phyloP scores from a whole-genome alignment of 2,888 invertebrate genomes.

The Adela reaumurella region DNA sequence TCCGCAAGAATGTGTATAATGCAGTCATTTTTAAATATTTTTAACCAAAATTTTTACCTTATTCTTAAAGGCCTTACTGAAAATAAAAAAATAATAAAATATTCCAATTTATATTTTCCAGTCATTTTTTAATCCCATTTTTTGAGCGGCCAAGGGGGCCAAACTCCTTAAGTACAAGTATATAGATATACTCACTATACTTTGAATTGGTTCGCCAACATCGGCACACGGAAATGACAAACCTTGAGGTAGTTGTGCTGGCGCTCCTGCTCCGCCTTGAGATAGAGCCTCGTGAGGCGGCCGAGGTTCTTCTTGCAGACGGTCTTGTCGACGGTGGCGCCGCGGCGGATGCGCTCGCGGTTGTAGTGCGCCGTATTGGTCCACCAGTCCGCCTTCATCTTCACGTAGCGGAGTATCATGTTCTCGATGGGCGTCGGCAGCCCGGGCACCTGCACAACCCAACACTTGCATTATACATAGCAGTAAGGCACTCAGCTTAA shows the following conservation, averaged over 20 bases:
- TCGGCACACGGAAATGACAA: no score
- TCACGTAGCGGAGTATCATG: conserved; percentile 99
- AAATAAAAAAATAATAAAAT: no score
- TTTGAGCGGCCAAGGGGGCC: no score
- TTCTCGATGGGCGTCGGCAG: conserved; percentile 99
- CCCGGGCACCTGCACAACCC: conserved; percentile 74
- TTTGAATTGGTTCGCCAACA: no score
- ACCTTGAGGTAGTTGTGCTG: conserved; percentile 98
- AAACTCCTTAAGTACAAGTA: no score
- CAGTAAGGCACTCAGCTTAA: not conserved
- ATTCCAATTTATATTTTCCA: no score
- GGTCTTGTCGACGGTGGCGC: conserved; percentile 99
- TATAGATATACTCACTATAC: no score
- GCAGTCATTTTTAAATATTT: no score
- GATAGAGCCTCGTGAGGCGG: conserved; percentile 90
- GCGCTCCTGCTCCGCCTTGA: conserved; percentile 97
- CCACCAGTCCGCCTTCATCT: conserved; percentile 99
- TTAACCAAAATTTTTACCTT: no score
- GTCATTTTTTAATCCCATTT: no score
- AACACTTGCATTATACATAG: not conserved
- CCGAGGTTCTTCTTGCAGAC: conserved; percentile 99
- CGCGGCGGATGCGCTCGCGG: conserved; percentile 94
- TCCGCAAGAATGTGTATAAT: no score
- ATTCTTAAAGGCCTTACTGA: no score
- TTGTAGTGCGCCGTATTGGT: conserved; percentile 99